phyloP scores from a whole-genome alignment of 2,113 vertebrate species.

The Eulemur rufifrons region DNA sequence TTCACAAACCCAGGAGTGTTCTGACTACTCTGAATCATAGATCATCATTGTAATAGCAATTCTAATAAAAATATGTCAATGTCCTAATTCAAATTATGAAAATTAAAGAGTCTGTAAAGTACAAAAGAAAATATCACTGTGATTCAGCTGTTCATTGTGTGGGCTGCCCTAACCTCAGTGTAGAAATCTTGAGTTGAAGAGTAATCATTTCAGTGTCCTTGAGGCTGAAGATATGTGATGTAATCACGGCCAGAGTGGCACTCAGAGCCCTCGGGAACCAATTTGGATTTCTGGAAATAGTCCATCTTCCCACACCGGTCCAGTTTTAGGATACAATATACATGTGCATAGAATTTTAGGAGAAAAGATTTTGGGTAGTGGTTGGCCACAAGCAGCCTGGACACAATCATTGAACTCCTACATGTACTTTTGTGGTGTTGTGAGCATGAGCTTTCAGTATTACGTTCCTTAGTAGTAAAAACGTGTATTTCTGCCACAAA shows the following conservation, averaged over 20 bases:
- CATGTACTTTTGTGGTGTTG: background rate
- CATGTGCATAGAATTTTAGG: background rate
- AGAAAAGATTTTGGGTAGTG: background rate
- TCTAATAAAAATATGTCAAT: background rate
- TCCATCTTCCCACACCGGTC: background rate
- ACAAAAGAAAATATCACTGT: background rate
- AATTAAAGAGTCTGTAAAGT: background rate
- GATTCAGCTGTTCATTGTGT: background rate
- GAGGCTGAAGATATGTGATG: background rate
- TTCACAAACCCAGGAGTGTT: background rate
- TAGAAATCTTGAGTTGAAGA: background rate
- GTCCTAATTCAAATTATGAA: background rate
- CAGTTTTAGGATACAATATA: background rate
- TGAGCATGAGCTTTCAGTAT: accelerated
- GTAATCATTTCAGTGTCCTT: background rate
- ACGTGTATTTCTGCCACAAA: background rate
- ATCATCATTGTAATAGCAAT: background rate
- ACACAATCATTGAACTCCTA: background rate
- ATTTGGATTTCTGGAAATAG: background rate
- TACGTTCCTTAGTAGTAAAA: background rate
- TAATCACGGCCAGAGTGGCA: background rate
- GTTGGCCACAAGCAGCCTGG: background rate
- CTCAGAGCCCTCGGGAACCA: background rate
- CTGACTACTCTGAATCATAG: background rate
- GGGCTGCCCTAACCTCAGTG: background rate